Base-by-base conservation (phyloP, 2,113 vertebrate genomes). In the Gasterosteus nipponicus region DNA sequence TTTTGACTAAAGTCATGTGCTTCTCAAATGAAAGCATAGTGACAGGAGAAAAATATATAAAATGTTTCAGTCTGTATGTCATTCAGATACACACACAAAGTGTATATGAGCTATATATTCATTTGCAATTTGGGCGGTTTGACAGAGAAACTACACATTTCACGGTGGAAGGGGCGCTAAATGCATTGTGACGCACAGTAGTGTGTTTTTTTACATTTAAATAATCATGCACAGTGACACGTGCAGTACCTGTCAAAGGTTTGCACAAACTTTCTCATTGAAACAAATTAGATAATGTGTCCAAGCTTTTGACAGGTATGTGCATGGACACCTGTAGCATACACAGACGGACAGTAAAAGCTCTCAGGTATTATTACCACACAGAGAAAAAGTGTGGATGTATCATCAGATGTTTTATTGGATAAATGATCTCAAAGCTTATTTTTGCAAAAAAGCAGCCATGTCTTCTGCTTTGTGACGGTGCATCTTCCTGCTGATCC, bases 121-220 rank as follows among this genome's bases (percentile, higher is more conserved):
- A 26, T 26, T 26, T 26, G 22, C 22, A 26, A 26, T 26, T 26
- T 26, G 22, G 1, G 22, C 22, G 22, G 22, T 26, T 26, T 26
- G 22, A 26, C 22, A 26, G 22, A 26, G 22, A 26, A 26, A 26
- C 22, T 26, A 26, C 22, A 26, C 22, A 26, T 26, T 26, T 26
- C 22, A 26, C 22, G 22, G 22, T 26, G 22, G 22, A 26, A 26
- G 22, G 22, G 22, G 22, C 22, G 22, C 87, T 81, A 89, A 93
- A 92, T 89, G 71, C 59, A 61, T 87, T 86, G 85, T 91, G 89
- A 91, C 92, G 90, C 83, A 65, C 56, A 78, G 82, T 63, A 29
- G 69, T 82, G 80, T 85, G 84, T 89, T 87, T 81, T 60, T 73
- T 75, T 87, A 81, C 67, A 33, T 33, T 33, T 33, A 33, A 33